Base-by-base conservation (phyloP, 2,797 vertebrate genomes). In the Sphaeramia orbicularis region DNA sequence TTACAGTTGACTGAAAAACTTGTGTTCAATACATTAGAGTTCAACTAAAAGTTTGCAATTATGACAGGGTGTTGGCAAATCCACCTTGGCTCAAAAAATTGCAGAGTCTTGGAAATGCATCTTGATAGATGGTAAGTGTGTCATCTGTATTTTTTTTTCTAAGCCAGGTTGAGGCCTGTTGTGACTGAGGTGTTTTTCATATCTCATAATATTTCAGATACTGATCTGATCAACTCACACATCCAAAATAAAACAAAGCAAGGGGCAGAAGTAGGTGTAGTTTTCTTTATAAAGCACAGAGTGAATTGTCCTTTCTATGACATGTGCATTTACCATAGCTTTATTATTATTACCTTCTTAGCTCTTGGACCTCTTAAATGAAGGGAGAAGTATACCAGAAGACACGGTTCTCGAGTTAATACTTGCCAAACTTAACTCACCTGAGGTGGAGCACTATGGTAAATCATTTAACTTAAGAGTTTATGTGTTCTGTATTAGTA, bases 381-480 rank as follows among this genome's bases (percentile, higher is more conserved):
- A 91, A 52, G 97, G 97, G 38, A 83, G 88, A 77, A 94, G 68
- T 75, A 19, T 97, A 87, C 89, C 95, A 54, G 96, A 98, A 57
- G 92, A 97, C 74, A 73, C 95, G 44, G 77, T 98, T 65, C 78
- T 91, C 21, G 84, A 95, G 80, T 85, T 99, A 71, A 93, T 99
- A 79, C 63, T 96, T 57, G 90, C 92, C 56, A 97, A 92, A 65
- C 90, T 96, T 38, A 94, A 94, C 11, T 95, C 96, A 24, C 67
- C 89, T 62, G 94, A 97, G 76, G 94, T 96, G 63, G 74, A 93
- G 69, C 97, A 99, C 89, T 96, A 95, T 65, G 98, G 98, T 99
- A 95, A 81, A 53, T 44, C 5, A n/a, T 36, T 21, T 5, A 14
- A 13, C 18, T 41, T 3, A 2, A 30, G 6, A 48, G 7, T 9